These are phyloP conservation scores for Danio albolineatus DNA, from an alignment of 2,797 vertebrate genomes.

Conservation along the genomic window DNA sequence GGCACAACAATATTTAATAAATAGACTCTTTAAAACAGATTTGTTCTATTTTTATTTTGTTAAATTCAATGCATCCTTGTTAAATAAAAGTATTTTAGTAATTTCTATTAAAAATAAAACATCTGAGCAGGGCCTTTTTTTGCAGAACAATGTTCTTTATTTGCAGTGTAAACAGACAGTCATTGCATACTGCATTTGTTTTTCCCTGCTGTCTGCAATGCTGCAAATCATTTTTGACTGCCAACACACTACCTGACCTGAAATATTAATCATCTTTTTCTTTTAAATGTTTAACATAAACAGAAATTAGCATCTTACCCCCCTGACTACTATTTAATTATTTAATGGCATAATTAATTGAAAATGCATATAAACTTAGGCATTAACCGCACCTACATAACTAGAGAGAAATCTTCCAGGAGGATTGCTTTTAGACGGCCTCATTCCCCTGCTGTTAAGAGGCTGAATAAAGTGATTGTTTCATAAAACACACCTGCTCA, in stretches of 20 bases:
- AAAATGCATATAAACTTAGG: slow-evolving; percentile 8
- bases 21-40: not conserved
- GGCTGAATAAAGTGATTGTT: slow-evolving; percentile 67
- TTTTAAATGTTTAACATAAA: too few species aligned
- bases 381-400: not conserved
- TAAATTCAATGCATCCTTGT: not conserved
- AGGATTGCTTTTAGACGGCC: slow-evolving; percentile 37
- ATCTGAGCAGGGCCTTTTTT: slow-evolving; percentile 1
- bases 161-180: slow-evolving; percentile 4
- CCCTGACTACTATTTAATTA: not conserved
- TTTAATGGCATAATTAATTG: not conserved
- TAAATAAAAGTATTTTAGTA: not conserved
- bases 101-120: not conserved
- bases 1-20: too few species aligned
- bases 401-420: slow-evolving; percentile 31
- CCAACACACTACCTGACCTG: not conserved
- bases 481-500: slow-evolving; percentile 74
- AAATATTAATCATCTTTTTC: slow-evolving; percentile 3
- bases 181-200: not conserved
- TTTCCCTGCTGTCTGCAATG: not conserved
- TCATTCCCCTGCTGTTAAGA: slow-evolving; percentile 56
- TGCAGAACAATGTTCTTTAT: not conserved
- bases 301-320: not conserved
- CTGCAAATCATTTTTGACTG: not conserved
- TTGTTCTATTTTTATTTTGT: not conserved